These are phyloP conservation scores for Ormia ochracea DNA, from an alignment of 2,888 invertebrate genomes.

Conservation along the genomic window DNA sequence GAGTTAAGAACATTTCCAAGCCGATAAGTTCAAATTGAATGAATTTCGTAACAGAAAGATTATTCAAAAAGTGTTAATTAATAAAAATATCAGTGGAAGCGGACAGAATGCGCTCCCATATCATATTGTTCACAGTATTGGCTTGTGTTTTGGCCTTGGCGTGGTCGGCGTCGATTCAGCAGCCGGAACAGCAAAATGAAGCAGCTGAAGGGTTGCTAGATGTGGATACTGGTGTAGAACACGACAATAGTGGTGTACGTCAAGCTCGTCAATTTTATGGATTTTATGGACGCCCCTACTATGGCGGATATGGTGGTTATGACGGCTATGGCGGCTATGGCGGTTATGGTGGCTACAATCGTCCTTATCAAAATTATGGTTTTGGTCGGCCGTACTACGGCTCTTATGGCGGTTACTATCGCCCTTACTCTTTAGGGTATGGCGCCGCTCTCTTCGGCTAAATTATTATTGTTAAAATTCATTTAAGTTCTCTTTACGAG, in stretches of 20 bases:
- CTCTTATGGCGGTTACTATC: neutral
- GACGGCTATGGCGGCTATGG: conserved; percentile 25
- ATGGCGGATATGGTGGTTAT: conserved; percentile 26
- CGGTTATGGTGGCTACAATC: neutral
- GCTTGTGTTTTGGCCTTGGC: conserved; percentile 26
- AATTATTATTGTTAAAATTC: neutral
- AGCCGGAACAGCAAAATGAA: neutral
- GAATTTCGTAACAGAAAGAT: neutral
- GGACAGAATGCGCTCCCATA: conserved; percentile 28
- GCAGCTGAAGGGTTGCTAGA: conserved; percentile 46
- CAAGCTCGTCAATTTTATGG: conserved; percentile 59
- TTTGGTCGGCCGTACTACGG: conserved; percentile 28
- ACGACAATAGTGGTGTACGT: conserved; percentile 35
- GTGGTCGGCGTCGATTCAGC: conserved; percentile 25
- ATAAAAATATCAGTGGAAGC: neutral
- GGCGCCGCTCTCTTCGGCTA: conserved; percentile 1
- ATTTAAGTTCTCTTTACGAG: neutral
- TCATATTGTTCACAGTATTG: conserved; percentile 24
- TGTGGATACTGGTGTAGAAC: conserved; percentile 57
- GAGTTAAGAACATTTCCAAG: conserved; percentile 30
- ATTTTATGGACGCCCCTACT: conserved; percentile 20
- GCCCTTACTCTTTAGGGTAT: neutral
- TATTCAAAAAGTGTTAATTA: neutral
- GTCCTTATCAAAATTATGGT: conserved; percentile 1
- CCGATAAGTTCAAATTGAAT: neutral